Percentiles rank a stretch among this genome's conserved stretches.
Conservation (phyloP, 2,888 invertebrate species). For the Bellardia bayeri region DNA sequence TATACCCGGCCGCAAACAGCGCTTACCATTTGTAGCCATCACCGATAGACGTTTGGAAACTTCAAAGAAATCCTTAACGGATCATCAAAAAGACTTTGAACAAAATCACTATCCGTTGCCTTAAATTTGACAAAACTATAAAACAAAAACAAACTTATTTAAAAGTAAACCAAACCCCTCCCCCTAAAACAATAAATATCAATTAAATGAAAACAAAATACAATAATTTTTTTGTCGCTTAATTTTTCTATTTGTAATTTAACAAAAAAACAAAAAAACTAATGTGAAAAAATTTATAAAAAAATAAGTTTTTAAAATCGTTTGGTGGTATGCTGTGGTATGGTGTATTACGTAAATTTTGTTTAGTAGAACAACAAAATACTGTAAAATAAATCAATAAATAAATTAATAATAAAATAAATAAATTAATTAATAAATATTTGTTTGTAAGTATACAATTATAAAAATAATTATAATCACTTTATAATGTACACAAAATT, state of each 20-base stretch:
- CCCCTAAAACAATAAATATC: conserved; percentile 59
- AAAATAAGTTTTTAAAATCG: conserved; percentile 41
- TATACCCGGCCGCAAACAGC: conserved; percentile 80
- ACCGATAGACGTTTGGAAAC: conserved; percentile 83
- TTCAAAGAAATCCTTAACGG: conserved; percentile 78
- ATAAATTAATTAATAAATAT: conserved; percentile 23
- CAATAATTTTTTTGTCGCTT: conserved; percentile 64
- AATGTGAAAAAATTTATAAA: conserved; percentile 18
- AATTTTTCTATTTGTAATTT: conserved; percentile 58
- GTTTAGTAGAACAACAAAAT: conserved; percentile 35
- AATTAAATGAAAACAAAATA: conserved; percentile 47
- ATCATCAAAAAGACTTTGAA: conserved; percentile 82
- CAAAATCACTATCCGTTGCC: conserved; percentile 84
- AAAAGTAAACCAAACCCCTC: conserved; percentile 57
- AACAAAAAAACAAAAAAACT: conserved; percentile 29
- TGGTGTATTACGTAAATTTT: conserved; percentile 67
- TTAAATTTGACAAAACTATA: conserved; percentile 76
- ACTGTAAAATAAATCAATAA: conserved; percentile 56
- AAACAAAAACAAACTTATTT: conserved; percentile 49
- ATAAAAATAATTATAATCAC: conserved; percentile 53
- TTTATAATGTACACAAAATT: conserved; percentile 53
- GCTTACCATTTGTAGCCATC: conserved; percentile 83
- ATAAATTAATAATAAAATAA: conserved; percentile 27
- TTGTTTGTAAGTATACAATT: conserved; percentile 61
- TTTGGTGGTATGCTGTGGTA: conserved; percentile 70